Evolutionary conservation across 2,888 invertebrate genomes (phyloP).

Genomic region (Dendrolimus houi): DNA sequence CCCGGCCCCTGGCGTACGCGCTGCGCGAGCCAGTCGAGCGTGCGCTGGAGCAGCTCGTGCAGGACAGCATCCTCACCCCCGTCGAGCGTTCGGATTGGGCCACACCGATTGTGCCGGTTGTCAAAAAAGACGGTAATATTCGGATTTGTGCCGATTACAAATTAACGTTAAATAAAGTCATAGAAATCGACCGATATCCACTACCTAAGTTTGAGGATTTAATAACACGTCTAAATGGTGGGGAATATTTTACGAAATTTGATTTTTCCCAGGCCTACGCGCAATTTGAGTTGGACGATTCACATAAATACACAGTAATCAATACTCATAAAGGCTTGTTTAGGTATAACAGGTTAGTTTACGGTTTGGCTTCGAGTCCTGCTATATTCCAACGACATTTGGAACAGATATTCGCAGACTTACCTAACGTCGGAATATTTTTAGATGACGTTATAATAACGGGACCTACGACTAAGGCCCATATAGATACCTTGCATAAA

Average conservation of each 20-base stretch:
- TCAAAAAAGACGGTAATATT: constrained; percentile 20
- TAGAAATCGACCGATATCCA: constrained; percentile 21
- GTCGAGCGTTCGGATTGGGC: constrained; percentile 21
- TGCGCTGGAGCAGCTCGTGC: constrained; percentile 10
- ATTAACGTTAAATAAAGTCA: constrained; percentile 17
- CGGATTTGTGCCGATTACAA: constrained; percentile 22
- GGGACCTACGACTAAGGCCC: constrained; percentile 1
- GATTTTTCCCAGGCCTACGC: constrained; percentile 7
- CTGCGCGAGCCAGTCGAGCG: constrained; percentile 15
- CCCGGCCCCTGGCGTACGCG: constrained; percentile 12
- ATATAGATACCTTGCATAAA: constrained; percentile 8
- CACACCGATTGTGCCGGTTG: constrained; percentile 18
- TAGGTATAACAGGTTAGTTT: constrained; percentile 10
- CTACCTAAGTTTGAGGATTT: constrained; percentile 16
- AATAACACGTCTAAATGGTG: too few relatives aligned
- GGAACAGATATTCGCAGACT: constrained; percentile 13
- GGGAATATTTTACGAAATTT: neutral
- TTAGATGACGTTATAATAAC: constrained; percentile 12
- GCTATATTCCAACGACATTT: constrained; percentile 14
- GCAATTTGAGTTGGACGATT: constrained; percentile 9
- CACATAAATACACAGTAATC: constrained; percentile 15
- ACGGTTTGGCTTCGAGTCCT: constrained; percentile 3
- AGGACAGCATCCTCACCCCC: constrained; percentile 16
- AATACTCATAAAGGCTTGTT: constrained; percentile 14
- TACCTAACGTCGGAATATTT: constrained; percentile 13